Percentiles rank a stretch among this genome's conserved stretches.
phyloP scores from a whole-genome alignment of 1,140 invertebrate genomes.

The Vanessa tameamea region DNA sequence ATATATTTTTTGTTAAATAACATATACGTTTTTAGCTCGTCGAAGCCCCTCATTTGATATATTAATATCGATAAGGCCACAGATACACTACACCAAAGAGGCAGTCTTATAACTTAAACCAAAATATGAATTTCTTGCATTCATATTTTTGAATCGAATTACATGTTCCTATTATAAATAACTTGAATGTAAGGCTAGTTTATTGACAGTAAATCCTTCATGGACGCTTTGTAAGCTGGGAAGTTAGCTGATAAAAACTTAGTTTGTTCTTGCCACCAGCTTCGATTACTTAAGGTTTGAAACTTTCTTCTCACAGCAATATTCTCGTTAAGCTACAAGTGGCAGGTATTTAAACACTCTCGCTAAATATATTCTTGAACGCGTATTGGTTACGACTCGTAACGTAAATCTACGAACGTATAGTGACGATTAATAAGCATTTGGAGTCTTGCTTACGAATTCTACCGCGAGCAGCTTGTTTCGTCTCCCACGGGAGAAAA shows the following conservation, averaged over 20 bases:
- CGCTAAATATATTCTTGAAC: constrained; percentile 39
- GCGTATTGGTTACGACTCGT: constrained; percentile 48
- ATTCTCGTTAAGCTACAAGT: constrained; percentile 68
- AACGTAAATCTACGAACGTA: constrained; percentile 58
- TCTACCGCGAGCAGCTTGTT: constrained; percentile 52
- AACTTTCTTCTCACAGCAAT: constrained; percentile 35
- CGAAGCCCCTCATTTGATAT: too few species aligned
- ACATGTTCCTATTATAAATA: too few species aligned
- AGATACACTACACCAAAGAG: too few species aligned
- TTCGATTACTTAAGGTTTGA: constrained; percentile 59
- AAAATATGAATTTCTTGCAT: too few species aligned
- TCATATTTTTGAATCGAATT: too few species aligned
- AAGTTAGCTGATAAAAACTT: constrained; percentile 71
- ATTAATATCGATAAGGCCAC: too few species aligned
- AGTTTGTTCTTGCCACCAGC: constrained; percentile 54
- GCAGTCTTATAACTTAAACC: too few species aligned
- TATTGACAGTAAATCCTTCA: constrained; percentile 61
- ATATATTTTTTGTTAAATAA: too few species aligned
- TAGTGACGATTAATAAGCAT: constrained; percentile 66
- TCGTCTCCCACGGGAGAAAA: constrained; percentile 27
- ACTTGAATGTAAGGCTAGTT: neutral
- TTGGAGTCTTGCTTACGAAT: constrained; percentile 68
- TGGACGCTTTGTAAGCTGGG: constrained; percentile 46
- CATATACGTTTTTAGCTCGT: too few species aligned
- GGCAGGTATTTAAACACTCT: constrained; percentile 61